A percentile compares a stretch with the other conserved stretches of the same genome.
Evolutionary conservation across 2,797 vertebrate genomes (phyloP).

Genomic region (Clarias fuscus): DNA sequence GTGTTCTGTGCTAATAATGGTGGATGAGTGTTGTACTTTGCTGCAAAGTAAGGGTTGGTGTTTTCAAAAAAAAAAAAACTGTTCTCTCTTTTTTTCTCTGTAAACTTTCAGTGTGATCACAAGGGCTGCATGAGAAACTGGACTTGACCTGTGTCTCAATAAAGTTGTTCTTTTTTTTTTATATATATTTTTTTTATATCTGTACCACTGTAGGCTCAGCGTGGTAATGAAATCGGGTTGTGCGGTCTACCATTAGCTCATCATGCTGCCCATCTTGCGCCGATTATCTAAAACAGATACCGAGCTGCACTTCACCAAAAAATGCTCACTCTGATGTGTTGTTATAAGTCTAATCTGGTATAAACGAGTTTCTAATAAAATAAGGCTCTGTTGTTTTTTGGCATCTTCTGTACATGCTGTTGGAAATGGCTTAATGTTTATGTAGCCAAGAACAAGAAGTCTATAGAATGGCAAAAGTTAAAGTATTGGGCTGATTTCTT

Average conservation of each 20-base stretch:
- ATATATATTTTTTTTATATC: slow-evolving; percentile 50
- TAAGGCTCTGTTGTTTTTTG: background rate
- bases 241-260: background rate
- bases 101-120: slow-evolving; percentile 47
- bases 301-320: background rate
- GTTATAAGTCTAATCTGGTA: background rate
- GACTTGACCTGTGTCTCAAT: slow-evolving; percentile 70
- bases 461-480: background rate
- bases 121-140: slow-evolving; percentile 62
- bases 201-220: background rate
- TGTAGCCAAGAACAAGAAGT: background rate
- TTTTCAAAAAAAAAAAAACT: background rate
- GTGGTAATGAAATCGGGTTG: no score
- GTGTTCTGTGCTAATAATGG: slow-evolving; percentile 41
- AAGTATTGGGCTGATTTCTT: background rate
- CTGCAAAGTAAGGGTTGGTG: slow-evolving; percentile 22
- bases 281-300: no score
- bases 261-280: background rate
- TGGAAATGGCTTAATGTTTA: background rate
- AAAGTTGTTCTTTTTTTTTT: slow-evolving; percentile 67
- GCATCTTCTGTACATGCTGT: no score
- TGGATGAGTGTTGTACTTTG: slow-evolving; percentile 36
- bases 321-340: background rate
- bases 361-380: slow-evolving; percentile 23
- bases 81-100: background rate